A percentile compares a stretch with the other conserved stretches of the same genome.
phyloP scores from a whole-genome alignment of 2,113 vertebrate species.

The Lepisosteus oculatus region DNA sequence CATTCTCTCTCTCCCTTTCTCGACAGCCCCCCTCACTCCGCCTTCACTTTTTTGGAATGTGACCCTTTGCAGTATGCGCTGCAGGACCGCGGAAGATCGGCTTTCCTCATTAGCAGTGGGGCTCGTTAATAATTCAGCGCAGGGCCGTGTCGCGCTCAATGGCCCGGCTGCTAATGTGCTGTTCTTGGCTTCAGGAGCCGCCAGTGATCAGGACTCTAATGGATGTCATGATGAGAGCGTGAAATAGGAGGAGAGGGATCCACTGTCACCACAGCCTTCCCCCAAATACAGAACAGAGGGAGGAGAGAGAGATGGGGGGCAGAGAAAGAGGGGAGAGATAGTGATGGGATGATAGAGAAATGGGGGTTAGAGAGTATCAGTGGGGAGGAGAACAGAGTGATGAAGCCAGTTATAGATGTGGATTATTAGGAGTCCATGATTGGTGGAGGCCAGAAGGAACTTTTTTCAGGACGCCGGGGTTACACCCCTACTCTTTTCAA shows the following conservation, averaged over 20 bases:
- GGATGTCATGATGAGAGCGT: conserved; percentile 78
- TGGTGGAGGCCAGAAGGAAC: too few species aligned
- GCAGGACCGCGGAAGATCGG: conserved; percentile 36
- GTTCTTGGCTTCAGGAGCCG: conserved; percentile 57
- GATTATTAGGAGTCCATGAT: too few species aligned
- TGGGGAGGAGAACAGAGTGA: background rate
- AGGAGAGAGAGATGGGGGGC: background rate
- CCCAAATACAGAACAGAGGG: conserved; percentile 13
- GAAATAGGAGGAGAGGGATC: conserved; percentile 68
- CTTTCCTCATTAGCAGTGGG: conserved; percentile 79
- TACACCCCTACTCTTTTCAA: too few species aligned
- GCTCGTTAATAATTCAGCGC: conserved; percentile 74
- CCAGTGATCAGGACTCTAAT: conserved; percentile 66
- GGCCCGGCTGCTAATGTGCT: conserved; percentile 75
- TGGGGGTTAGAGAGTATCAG: background rate
- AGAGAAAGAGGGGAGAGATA: conserved; percentile 14
- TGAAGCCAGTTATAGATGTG: too few species aligned
- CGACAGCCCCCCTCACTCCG: too few species aligned
- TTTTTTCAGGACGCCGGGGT: too few species aligned
- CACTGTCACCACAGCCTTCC: conserved; percentile 52
- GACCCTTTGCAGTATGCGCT: too few species aligned
- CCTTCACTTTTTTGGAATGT: too few species aligned
- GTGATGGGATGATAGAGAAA: conserved; percentile 10
- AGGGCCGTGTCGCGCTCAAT: conserved; percentile 74
- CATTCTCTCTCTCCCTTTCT: too few species aligned